A percentile compares a stretch with the other conserved stretches of the same genome.
Evolutionary conservation across 2,888 invertebrate genomes (phyloP).

Genomic region (Eurytoma adleriae): DNA sequence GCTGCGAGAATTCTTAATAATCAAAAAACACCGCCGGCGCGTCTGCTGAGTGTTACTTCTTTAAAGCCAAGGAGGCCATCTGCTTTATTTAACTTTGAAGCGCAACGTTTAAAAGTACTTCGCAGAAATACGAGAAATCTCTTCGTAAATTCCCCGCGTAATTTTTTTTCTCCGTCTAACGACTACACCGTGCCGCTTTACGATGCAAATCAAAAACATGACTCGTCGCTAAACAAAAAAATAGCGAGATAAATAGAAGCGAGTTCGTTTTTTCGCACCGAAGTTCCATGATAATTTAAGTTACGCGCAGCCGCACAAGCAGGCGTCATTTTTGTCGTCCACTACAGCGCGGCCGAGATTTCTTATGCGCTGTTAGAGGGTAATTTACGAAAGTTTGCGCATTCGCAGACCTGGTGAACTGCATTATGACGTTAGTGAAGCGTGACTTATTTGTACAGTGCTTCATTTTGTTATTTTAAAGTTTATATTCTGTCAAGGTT

Average conservation of each 20-base stretch:
- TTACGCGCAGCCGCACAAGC: constrained; percentile 35
- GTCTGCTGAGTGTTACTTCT: constrained; percentile 43
- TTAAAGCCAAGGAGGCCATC: constrained; percentile 45
- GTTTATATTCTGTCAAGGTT: constrained; percentile 19
- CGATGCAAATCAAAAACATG: constrained; percentile 16
- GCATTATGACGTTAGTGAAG: constrained; percentile 37
- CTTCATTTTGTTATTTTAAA: constrained; percentile 49
- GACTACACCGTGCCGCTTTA: background rate
- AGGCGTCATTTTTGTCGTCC: constrained; percentile 51
- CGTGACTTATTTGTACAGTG: constrained; percentile 54
- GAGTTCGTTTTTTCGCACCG: background rate
- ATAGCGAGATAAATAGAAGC: background rate
- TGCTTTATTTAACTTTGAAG: constrained; percentile 50
- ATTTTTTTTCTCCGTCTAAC: background rate
- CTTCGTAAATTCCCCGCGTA: constrained; percentile 26
- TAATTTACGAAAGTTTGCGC: constrained; percentile 49
- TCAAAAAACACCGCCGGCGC: constrained; percentile 24
- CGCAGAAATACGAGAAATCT: constrained; percentile 42
- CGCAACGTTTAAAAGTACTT: constrained; percentile 13
- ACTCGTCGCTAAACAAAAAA: too few relatives aligned
- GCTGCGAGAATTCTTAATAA: constrained; percentile 42
- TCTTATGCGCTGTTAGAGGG: constrained; percentile 29
- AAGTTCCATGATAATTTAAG: constrained; percentile 44
- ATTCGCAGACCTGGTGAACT: constrained; percentile 37
- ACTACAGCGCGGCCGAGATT: constrained; percentile 27